Evolutionary conservation across 2,113 vertebrate species (phyloP).

Genomic region (Neopipo cinnamomea): DNA sequence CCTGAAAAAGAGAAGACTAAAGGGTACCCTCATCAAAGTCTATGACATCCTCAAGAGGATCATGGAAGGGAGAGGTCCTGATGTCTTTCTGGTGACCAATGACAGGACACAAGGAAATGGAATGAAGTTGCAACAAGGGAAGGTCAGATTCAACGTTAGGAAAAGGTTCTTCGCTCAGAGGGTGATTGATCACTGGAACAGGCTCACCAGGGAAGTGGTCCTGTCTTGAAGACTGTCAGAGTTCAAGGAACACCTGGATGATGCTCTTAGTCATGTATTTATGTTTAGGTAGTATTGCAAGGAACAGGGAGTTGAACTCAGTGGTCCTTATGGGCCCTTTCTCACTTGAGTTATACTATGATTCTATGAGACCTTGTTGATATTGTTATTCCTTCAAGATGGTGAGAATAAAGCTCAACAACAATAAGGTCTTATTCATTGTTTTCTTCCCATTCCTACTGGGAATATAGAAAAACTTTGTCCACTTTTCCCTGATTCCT

Average conservation of each 20-base stretch:
- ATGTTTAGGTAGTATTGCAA: background rate
- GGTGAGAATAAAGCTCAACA: background rate
- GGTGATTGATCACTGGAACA: background rate
- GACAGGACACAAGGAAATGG: background rate
- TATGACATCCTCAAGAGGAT: background rate
- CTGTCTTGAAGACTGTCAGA: background rate
- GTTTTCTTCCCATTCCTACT: background rate
- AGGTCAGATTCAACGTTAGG: background rate
- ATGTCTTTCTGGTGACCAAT: background rate
- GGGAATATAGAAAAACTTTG: background rate
- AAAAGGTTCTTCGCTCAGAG: background rate
- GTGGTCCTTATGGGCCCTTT: background rate
- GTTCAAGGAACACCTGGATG: background rate
- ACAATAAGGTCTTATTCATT: background rate
- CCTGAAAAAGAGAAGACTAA: background rate
- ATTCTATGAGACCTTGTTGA: background rate
- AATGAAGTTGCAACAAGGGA: background rate
- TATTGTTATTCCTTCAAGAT: background rate
- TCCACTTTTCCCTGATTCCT: background rate
- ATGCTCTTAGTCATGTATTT: background rate
- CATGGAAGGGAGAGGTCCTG: background rate
- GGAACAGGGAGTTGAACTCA: background rate
- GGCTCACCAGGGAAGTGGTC: background rate
- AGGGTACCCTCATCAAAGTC: background rate
- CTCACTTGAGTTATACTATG: background rate